Base-by-base conservation (phyloP, 2,113 vertebrate species). In the Sylvilagus bachmani region DNA sequence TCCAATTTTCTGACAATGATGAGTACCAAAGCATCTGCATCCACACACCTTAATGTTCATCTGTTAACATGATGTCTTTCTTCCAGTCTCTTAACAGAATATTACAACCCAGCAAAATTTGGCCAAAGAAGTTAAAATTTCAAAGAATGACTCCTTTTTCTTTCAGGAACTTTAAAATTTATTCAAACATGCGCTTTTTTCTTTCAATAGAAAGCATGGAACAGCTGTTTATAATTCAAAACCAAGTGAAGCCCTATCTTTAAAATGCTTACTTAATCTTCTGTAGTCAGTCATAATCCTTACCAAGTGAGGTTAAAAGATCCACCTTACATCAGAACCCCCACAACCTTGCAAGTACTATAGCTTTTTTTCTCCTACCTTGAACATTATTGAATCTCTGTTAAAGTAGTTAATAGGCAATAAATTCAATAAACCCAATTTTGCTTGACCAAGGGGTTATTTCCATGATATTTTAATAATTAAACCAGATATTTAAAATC, bases 241-340 rank as follows among this genome's bases (percentile, higher is more conserved):
- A 31, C 19, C 69, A 25, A 80, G 38, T 75, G n/a, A 88, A 70
- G 66, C 31, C 3, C 14, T 69, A 73, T 1, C 12, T 36, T 84
- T 61, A 83, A 94, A 81, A 90, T 55, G 12, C 29, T 90, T 71
- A 71, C 62, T 89, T 91, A 44, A 44, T 44, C 44, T 67, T 9
- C 27, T 74, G 24, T 53, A 61, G 36, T 27, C 49, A 16, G 14
- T 53, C 44, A 71, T 36, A 73, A 85, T 49, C 21, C 10, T 82
- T 67, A 77, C 6, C 36, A 21, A 89, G n/a, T 64, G 4, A 9
- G 62, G 81, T 92, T 27, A 84, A 80, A 83, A 75, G 36, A 71
- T 0, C 11, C 16, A 58, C 24, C 62, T 90, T 67, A 81, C 55
- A 53, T 53, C 33, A 90, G 22, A 71, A 24, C 4, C 27, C 4